Conservation (phyloP, 2,888 invertebrate genomes). For the Chironomus riparius region DNA sequence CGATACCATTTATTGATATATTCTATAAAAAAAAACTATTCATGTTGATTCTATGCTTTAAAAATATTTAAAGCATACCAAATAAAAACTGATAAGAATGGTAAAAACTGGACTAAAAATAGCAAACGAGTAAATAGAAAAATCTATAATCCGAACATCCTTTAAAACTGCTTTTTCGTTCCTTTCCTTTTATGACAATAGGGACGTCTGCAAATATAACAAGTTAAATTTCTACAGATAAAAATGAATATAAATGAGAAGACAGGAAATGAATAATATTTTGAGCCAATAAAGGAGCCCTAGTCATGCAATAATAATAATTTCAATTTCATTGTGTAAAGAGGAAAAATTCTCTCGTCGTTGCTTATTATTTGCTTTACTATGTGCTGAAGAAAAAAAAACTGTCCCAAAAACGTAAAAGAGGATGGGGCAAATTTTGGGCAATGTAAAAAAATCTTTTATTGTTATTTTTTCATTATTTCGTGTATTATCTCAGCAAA, state of each 20-base stretch:
- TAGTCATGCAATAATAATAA: background rate
- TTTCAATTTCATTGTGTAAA: background rate
- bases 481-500: constrained; percentile 22
- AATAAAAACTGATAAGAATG: background rate
- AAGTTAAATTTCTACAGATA: constrained; percentile 2
- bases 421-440: background rate
- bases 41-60: background rate
- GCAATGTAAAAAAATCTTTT: background rate
- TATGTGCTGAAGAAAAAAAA: background rate
- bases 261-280: constrained; percentile 21
- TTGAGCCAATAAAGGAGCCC: constrained; percentile 10
- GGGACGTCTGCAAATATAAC: background rate
- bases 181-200: background rate
- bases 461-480: constrained; percentile 27
- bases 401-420: background rate
- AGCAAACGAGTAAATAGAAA: background rate
- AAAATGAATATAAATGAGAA: constrained; percentile 26
- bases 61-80: background rate
- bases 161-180: background rate
- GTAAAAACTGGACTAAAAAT: no score
- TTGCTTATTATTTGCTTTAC: background rate
- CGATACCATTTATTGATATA: no score
- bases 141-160: constrained; percentile 20
- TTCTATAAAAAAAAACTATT: background rate
- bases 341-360: background rate